Conservation (phyloP, 1,140 invertebrate species). For the Drosophila kohkoa region DNA sequence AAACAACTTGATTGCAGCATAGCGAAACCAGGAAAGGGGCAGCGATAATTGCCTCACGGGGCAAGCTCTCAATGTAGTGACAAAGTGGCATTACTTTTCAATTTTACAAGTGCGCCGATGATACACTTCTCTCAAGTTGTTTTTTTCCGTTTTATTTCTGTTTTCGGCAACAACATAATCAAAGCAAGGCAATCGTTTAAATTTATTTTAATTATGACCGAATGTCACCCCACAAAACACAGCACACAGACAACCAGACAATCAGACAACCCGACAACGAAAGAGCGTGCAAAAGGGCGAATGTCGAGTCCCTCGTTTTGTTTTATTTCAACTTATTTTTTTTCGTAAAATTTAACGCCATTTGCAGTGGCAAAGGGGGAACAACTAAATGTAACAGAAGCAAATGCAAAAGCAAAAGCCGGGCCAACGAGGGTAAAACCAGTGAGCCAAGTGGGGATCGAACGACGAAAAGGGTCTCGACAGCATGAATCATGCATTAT, state of each 20-base stretch:
- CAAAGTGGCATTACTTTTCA: slow-evolving; percentile 84
- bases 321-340: not conserved
- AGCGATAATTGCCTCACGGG: slow-evolving; percentile 74
- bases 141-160: not conserved
- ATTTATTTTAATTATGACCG: slow-evolving; percentile 82
- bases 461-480: slow-evolving; percentile 4
- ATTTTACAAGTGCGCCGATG: slow-evolving; percentile 63
- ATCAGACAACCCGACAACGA: not conserved
- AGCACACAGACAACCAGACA: not conserved
- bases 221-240: slow-evolving; percentile 47
- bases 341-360: slow-evolving; percentile 48
- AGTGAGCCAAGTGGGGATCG: slow-evolving; percentile 9
- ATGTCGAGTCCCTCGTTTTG: slow-evolving; percentile 31
- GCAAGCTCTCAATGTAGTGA: slow-evolving; percentile 67
- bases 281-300: slow-evolving; percentile 62
- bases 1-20: slow-evolving; percentile 74
- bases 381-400: slow-evolving; percentile 46
- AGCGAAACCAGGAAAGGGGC: not conserved
- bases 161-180: slow-evolving; percentile 69
- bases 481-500: slow-evolving; percentile 79
- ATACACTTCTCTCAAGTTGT: not conserved
- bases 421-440: slow-evolving; percentile 35
- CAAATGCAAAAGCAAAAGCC: slow-evolving; percentile 7
- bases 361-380: slow-evolving; percentile 15
- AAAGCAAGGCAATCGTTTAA: slow-evolving; percentile 80